Evolutionary conservation across 2,113 vertebrate species (phyloP).

Genomic region (Perognathus longimembris): DNA sequence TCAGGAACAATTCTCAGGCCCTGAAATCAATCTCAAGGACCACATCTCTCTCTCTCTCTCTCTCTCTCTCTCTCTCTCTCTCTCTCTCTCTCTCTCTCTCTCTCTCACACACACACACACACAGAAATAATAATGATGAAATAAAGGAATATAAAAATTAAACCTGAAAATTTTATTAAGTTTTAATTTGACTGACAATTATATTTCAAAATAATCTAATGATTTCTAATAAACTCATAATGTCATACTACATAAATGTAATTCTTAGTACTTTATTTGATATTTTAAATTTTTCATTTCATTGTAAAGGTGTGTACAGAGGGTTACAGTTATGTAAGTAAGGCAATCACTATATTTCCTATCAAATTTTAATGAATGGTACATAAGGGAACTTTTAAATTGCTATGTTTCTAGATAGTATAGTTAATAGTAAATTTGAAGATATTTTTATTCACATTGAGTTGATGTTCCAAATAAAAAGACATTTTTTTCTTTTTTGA

Average conservation of each 20-base stretch:
- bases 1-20: no score
- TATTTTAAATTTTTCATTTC: no score
- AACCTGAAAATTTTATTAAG: background rate
- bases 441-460: background rate
- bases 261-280: no score
- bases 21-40: no score
- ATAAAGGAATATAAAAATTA: background rate
- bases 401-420: background rate
- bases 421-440: slow-evolving; percentile 10
- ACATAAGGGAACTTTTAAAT: no score
- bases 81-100: no score
- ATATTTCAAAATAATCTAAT: slow-evolving; percentile 33
- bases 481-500: background rate
- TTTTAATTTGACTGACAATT: background rate
- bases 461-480: background rate
- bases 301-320: no score
- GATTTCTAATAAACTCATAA: background rate
- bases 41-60: no score
- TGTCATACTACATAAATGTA: background rate
- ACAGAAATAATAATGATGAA: background rate
- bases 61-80: no score
- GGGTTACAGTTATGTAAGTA: no score
- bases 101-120: no score
- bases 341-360: background rate
- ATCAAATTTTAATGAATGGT: background rate